Base-by-base conservation (phyloP, 1,140 invertebrate genomes). In the Musca domestica region DNA sequence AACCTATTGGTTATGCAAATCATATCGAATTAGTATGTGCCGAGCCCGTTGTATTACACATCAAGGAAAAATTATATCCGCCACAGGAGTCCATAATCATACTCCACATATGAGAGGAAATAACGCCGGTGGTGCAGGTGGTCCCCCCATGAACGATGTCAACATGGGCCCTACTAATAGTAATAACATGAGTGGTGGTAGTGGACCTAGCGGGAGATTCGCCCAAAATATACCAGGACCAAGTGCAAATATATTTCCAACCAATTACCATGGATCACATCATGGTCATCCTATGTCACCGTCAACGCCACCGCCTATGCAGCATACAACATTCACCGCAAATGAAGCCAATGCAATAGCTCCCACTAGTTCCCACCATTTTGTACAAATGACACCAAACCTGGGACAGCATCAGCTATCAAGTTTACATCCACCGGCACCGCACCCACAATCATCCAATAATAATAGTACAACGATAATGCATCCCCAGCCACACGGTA, bases 1-100 rank as follows among this genome's bases (percentile, higher is more conserved):
- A 77, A 82, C 80, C 30, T 82, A 82, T 67, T 82, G 80, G 80
- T 72, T 82, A 51, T 82, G 80, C 70, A 82, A 82, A 63, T 81
- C 80, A 10, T 82, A 82, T 71, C 76, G 80, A 27, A 81, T 82
- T 63, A 80, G 78, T 69, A 82, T 82, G 80, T 82, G 80, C 41
- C 76, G 80, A 46, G 80, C 80, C 3, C 71, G 80, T 64, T 82
- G 80, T 70, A 82, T 82, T 52, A 82, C 80, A 2, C 80, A 82
- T 66, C 75, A 81, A 63, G 80, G 80, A 23, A 69, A 77, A 9
- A 78, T 82, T 14, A 81, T 82, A 61, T 81, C 80, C 2, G 80
- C 80, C 14, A 82, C 80, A 0, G 80, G 80, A 2, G 77, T 82
- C 2, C 80, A 82, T 69, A 82, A 82, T 67, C 80, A 82, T 64